Evolutionary conservation across 30 jellyfish, hydroid and myxozoan genomes (phyloP).

Genomic region (Cassiopea andromeda): DNA sequence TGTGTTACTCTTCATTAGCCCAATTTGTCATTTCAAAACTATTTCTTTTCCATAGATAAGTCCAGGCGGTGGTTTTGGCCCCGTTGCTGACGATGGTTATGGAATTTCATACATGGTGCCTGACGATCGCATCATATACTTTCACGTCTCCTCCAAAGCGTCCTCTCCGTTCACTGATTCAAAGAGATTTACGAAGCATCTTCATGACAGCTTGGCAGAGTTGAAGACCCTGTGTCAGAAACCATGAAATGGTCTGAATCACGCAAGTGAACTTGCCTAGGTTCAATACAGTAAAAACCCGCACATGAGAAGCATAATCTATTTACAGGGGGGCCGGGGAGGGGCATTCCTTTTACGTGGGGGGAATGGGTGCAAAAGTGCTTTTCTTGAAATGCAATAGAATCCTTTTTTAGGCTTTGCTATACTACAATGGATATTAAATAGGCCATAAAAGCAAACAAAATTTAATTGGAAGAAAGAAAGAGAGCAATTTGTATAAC

Average conservation of each 20-base stretch:
- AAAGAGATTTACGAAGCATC: slow-evolving; percentile 55
- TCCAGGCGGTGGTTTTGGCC: slow-evolving; percentile 99
- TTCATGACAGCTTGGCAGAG: slow-evolving; percentile 85
- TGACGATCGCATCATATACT: slow-evolving; percentile 84
- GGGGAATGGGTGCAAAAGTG: no score
- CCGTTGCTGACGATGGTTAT: slow-evolving; percentile 97
- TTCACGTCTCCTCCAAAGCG: slow-evolving; percentile 88
- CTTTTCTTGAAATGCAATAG: no score
- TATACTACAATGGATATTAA: no score
- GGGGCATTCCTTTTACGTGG: no score
- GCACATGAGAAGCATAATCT: no score
- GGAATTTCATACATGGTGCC: slow-evolving; percentile 98
- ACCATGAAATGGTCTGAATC: slow-evolving; percentile 1
- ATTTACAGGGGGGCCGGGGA: no score
- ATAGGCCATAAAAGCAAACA: no score
- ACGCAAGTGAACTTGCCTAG: not conserved
- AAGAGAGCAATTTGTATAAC: no score
- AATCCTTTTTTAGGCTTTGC: no score
- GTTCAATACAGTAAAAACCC: no score
- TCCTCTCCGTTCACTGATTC: slow-evolving; percentile 83
- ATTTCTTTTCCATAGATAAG: slow-evolving; percentile 53
- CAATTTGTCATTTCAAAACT: not conserved
- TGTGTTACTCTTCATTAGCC: no score
- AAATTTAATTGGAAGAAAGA: no score
- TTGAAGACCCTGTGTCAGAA: slow-evolving; percentile 49